Percentiles rank a stretch among this genome's conserved stretches.
phyloP scores from a whole-genome alignment of 2,113 vertebrate species.

The Cacatua alba region DNA sequence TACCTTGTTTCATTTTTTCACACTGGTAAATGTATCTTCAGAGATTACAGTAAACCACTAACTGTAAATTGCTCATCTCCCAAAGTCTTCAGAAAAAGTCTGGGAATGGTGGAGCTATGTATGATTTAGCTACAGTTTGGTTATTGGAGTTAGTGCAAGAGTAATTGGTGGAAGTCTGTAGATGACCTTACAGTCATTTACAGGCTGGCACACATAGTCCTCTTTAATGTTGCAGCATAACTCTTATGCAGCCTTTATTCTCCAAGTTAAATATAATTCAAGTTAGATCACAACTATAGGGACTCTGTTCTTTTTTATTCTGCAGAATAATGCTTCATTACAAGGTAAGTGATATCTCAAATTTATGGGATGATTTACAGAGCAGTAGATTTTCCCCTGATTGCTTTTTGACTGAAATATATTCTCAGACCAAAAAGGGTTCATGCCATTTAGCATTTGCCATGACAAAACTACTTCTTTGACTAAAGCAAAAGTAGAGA shows the following conservation, averaged over 20 bases:
- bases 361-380: neutral
- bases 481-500: neutral
- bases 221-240: neutral
- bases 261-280: slow-evolving; percentile 6
- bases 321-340: neutral
- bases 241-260: neutral
- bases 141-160: neutral
- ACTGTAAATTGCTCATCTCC: neutral
- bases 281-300: neutral
- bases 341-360: neutral
- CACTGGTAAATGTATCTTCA: neutral
- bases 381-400: neutral
- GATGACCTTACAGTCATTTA: neutral
- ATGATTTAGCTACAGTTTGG: neutral
- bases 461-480: neutral
- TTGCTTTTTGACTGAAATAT: neutral
- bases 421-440: neutral
- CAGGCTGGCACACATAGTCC: neutral
- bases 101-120: neutral
- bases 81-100: neutral
- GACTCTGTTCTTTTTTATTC: neutral
- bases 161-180: neutral
- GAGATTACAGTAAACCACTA: neutral
- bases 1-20: neutral
- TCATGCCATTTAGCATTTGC: neutral